phyloP scores from a whole-genome alignment of 1,140 invertebrate species.

The Ylistrum balloti region DNA sequence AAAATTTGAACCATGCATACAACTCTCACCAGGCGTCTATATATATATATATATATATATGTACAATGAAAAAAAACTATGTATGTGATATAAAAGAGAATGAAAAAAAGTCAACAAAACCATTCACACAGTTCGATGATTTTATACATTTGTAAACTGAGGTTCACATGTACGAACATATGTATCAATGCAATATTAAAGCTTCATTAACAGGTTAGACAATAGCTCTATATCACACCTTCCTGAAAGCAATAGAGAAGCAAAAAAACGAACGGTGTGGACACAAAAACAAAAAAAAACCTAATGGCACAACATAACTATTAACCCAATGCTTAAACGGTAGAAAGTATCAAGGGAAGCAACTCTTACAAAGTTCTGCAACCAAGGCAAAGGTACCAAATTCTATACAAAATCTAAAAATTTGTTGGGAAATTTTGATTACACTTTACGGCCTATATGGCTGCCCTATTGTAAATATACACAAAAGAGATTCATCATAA shows the following conservation, averaged over 20 bases:
- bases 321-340: no score
- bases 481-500: neutral
- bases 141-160: no score
- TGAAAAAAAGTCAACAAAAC: neutral
- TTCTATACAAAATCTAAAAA: neutral
- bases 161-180: neutral
- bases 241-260: neutral
- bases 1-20: neutral
- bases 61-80: no score
- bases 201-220: neutral
- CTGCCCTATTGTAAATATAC: neutral
- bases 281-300: neutral
- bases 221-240: neutral
- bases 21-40: no score
- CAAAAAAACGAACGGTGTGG: neutral
- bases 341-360: neutral
- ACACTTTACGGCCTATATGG: neutral
- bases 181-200: neutral
- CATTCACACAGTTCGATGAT: neutral
- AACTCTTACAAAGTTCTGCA: conserved; percentile 12
- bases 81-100: neutral
- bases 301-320: neutral
- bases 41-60: no score
- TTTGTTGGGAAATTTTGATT: neutral
- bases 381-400: neutral